Percentiles rank a stretch among this genome's conserved stretches.
These are phyloP conservation scores for Agonopterix alstromeriana DNA, from an alignment of 2,888 invertebrate genomes.

Conservation along the genomic window DNA sequence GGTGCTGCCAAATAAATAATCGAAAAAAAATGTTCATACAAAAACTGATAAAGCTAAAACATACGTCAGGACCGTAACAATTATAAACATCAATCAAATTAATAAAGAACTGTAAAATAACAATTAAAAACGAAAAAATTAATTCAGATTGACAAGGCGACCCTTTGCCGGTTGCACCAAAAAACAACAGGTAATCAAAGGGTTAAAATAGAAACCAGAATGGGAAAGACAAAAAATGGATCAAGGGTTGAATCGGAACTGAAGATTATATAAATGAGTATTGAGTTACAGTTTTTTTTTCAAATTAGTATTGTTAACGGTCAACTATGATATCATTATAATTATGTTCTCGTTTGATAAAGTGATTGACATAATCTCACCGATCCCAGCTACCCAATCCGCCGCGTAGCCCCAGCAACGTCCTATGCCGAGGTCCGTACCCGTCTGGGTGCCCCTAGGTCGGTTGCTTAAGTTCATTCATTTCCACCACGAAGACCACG, in stretches of 20 bases:
- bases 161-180: slow-evolving; percentile 35
- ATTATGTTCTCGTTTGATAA: too few species aligned
- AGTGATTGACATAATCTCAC: too few species aligned
- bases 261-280: slow-evolving; percentile 35
- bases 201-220: slow-evolving; percentile 51
- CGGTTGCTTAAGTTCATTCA: too few species aligned
- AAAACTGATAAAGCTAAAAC: too few species aligned
- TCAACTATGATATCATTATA: too few species aligned
- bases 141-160: slow-evolving; percentile 55
- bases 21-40: too few species aligned
- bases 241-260: slow-evolving; percentile 49
- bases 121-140: slow-evolving; percentile 40
- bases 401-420: too few species aligned
- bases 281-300: slow-evolving; percentile 38
- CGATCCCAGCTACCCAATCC: too few species aligned
- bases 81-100: slow-evolving; percentile 15
- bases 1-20: too few species aligned
- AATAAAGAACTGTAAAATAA: slow-evolving; percentile 27
- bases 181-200: slow-evolving; percentile 67
- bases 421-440: too few species aligned
- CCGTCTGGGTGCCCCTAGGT: too few species aligned
- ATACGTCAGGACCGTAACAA: background rate
- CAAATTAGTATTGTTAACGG: background rate
- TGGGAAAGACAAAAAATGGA: slow-evolving; percentile 38
- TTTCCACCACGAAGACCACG: too few species aligned